Evolutionary conservation across 1,140 invertebrate genomes (phyloP).

Genomic region (Hylaeus anthracinus): DNA sequence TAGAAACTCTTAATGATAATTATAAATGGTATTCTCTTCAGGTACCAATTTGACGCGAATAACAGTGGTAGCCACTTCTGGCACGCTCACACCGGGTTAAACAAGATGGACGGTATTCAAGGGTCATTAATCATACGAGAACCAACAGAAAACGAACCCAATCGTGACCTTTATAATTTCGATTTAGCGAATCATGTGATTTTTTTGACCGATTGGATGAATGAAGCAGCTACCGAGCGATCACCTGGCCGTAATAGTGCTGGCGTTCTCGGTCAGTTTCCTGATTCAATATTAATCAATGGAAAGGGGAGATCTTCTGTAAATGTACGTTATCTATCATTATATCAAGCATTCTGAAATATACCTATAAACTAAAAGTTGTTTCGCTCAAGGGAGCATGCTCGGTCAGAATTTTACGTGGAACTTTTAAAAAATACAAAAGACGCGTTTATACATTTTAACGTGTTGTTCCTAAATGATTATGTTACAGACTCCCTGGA

Average conservation of each 20-base stretch:
- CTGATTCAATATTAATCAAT: conserved; percentile 30
- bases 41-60: conserved; percentile 87
- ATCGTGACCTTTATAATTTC: conserved; percentile 91
- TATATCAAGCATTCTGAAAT: too few relatives aligned
- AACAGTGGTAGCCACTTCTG: conserved; percentile 94
- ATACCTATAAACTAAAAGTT: too few relatives aligned
- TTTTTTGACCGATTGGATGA: conserved; percentile 93
- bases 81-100: conserved; percentile 89
- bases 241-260: conserved; percentile 85
- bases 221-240: conserved; percentile 89
- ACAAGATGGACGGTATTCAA: conserved; percentile 91
- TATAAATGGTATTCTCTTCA: conserved; percentile 51
- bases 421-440: too few relatives aligned
- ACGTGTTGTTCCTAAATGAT: too few relatives aligned
- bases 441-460: too few relatives aligned
- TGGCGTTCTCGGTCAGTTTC: not conserved
- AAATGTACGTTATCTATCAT: not conserved
- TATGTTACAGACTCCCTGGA: conserved; percentile 27
- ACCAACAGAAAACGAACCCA: conserved; percentile 88
- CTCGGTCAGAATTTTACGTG: too few relatives aligned
- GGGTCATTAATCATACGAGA: conserved; percentile 94
- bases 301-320: conserved; percentile 13
- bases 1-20: too few relatives aligned
- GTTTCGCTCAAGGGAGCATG: too few relatives aligned
- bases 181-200: conserved; percentile 93